phyloP scores from a whole-genome alignment of 2,888 invertebrate species.

The Holacanthella duospinosa region DNA sequence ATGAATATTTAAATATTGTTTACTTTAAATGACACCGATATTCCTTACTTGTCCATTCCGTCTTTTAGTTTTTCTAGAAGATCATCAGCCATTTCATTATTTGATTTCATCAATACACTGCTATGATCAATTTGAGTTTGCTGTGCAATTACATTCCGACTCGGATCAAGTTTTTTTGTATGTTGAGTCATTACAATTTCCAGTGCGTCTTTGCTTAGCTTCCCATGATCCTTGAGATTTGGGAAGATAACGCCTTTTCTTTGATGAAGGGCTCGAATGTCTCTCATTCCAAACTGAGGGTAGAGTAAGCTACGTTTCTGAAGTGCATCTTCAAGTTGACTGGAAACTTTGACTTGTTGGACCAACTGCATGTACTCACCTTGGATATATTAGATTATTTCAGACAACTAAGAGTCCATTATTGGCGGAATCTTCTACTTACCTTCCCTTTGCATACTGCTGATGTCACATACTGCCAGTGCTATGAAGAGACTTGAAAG shows the following conservation, averaged over 20 bases:
- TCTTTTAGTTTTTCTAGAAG: constrained; percentile 31
- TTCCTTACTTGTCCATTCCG: constrained; percentile 34
- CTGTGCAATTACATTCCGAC: background rate
- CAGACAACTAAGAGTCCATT: background rate
- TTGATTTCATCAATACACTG: constrained; percentile 7
- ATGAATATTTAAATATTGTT: background rate
- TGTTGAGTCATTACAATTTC: constrained; percentile 37
- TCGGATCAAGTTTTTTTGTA: constrained; percentile 25
- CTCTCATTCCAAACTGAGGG: constrained; percentile 36
- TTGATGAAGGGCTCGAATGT: constrained; percentile 33
- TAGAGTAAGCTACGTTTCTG: constrained; percentile 36
- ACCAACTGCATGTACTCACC: constrained; percentile 38
- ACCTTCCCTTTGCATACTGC: constrained; percentile 36
- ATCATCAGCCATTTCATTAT: constrained; percentile 35
- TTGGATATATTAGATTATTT: background rate
- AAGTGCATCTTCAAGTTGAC: constrained; percentile 37
- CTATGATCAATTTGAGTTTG: constrained; percentile 2
- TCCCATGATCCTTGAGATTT: constrained; percentile 38
- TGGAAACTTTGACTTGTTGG: constrained; percentile 35
- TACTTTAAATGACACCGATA: background rate
- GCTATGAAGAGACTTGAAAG: constrained; percentile 36
- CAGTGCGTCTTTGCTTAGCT: constrained; percentile 36
- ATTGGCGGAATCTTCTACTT: background rate
- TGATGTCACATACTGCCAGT: constrained; percentile 36
- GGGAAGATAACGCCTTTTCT: constrained; percentile 38